phyloP scores from a whole-genome alignment of 2,797 vertebrate genomes.

The Rhinoraja longicauda region DNA sequence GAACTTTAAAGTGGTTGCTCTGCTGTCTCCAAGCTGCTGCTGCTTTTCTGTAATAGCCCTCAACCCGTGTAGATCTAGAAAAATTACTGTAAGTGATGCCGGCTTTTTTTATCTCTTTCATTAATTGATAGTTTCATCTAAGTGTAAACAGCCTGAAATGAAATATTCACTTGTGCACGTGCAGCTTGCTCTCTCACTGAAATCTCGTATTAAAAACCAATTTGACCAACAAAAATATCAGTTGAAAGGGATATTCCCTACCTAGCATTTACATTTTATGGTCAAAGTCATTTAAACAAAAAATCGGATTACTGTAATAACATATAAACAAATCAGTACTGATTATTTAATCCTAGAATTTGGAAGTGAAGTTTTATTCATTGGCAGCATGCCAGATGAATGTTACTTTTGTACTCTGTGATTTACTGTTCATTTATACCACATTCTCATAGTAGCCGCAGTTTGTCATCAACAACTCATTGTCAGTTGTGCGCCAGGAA shows the following conservation, averaged over 20 bases:
- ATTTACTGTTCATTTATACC: neutral
- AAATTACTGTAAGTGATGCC: constrained; percentile 65
- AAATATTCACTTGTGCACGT: neutral
- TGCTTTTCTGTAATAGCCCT: constrained; percentile 92
- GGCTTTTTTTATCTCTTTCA: constrained; percentile 37
- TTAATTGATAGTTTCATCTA: neutral
- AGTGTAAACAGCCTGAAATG: neutral
- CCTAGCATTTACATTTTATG: neutral
- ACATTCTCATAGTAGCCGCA: neutral
- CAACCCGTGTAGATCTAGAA: constrained; percentile 81
- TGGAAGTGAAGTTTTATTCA: neutral
- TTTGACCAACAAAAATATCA: neutral
- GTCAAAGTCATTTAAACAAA: neutral
- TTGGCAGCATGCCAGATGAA: neutral
- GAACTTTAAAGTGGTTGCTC: constrained; percentile 70
- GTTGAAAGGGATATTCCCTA: neutral
- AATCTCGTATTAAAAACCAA: neutral
- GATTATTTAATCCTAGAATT: neutral
- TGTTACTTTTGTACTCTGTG: neutral
- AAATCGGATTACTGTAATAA: neutral
- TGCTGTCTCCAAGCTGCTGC: constrained; percentile 87
- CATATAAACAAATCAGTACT: neutral
- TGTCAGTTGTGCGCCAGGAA: neutral
- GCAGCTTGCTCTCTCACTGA: neutral
- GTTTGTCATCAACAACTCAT: neutral